Conservation (phyloP, 2,797 vertebrate species). For the Mormyrus proboscirostris region DNA sequence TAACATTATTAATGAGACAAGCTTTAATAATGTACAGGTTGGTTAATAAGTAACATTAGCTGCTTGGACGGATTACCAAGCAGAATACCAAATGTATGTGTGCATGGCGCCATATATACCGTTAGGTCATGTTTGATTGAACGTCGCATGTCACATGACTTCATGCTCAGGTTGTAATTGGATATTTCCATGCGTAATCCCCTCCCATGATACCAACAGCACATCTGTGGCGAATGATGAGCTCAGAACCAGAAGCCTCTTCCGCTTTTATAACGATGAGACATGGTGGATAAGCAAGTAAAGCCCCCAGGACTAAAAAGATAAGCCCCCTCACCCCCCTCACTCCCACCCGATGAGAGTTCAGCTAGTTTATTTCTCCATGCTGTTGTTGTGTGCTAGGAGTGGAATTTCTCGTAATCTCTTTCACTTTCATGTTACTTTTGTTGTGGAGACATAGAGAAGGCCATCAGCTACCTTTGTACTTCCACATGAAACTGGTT, state of each 20-base stretch:
- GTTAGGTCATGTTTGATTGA: neutral
- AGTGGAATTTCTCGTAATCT: slow-evolving; percentile 21
- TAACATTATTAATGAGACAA: neutral
- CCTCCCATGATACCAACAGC: neutral
- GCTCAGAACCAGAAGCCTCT: slow-evolving; percentile 31
- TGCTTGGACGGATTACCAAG: neutral
- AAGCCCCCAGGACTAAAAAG: slow-evolving; percentile 46
- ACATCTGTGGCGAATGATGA: slow-evolving; percentile 11
- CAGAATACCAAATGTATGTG: neutral
- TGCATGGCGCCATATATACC: neutral
- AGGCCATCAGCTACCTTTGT: neutral
- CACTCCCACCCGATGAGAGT: slow-evolving; percentile 43
- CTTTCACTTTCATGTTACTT: slow-evolving; percentile 28
- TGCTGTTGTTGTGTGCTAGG: slow-evolving; percentile 22
- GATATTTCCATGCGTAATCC: neutral
- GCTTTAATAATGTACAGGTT: neutral
- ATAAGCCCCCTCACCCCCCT: slow-evolving; percentile 29
- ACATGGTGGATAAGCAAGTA: slow-evolving; percentile 48
- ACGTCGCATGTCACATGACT: neutral
- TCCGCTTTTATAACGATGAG: slow-evolving; percentile 47
- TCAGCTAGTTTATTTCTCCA: slow-evolving; percentile 34
- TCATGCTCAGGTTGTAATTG: neutral
- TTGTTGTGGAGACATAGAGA: slow-evolving; percentile 30
- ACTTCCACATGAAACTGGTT: neutral
- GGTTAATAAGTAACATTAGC: neutral